Percentiles rank a stretch among this genome's conserved stretches.
Evolutionary conservation across 2,888 invertebrate species (phyloP).

Genomic region (Seira ritae): DNA sequence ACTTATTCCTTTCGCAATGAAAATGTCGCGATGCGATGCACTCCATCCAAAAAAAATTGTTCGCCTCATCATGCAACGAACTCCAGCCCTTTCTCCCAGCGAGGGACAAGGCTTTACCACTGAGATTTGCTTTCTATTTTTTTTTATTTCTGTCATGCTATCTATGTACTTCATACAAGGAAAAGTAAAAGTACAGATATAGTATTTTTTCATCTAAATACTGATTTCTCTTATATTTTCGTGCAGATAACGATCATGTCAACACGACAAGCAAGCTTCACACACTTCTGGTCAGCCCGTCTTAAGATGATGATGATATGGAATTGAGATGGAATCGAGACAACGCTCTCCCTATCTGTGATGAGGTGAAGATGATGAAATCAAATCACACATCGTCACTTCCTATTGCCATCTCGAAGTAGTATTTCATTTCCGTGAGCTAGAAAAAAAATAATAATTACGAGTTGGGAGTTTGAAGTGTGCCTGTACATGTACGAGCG

Average conservation of each 20-base stretch:
- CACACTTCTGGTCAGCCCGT: neutral
- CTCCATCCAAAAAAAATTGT: neutral
- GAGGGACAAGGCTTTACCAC: conserved; percentile 4
- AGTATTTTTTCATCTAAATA: too few relatives aligned
- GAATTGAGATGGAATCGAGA: neutral
- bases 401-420: neutral
- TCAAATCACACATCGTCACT: neutral
- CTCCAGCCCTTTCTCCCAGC: too few relatives aligned
- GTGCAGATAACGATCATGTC: neutral
- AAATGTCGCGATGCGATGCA: neutral
- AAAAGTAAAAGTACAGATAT: too few relatives aligned
- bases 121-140: conserved; percentile 37
- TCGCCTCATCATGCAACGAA: too few relatives aligned
- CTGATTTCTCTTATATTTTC: neutral
- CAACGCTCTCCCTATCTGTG: too few relatives aligned
- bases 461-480: neutral
- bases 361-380: too few relatives aligned
- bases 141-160: neutral
- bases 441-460: neutral
- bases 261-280: conserved; percentile 1
- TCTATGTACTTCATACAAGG: too few relatives aligned
- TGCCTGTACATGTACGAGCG: too few relatives aligned
- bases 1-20: neutral
- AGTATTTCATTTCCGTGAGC: neutral
- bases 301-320: neutral